phyloP scores from a whole-genome alignment of 92 coral and sea anemone genomes.

The Ricordea florida region DNA sequence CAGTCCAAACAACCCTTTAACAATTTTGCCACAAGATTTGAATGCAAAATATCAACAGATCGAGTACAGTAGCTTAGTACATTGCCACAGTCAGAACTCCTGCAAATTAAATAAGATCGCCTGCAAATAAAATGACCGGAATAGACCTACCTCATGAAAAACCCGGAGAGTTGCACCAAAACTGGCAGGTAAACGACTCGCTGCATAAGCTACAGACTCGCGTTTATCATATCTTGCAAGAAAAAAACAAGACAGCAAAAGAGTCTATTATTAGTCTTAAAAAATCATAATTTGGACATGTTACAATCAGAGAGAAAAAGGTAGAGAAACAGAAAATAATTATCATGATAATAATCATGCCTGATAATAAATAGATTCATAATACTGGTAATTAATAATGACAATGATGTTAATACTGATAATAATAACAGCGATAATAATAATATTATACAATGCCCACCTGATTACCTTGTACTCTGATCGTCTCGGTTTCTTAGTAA shows the following conservation, averaged over 20 bases:
- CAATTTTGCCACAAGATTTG: neutral
- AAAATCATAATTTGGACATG: neutral
- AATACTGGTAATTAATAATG: neutral
- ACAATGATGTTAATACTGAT: neutral
- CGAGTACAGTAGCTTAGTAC: neutral
- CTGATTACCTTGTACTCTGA: constrained; percentile 92
- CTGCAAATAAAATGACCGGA: no score
- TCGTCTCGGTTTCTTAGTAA: constrained; percentile 73
- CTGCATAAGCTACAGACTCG: constrained; percentile 90
- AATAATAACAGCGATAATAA: neutral
- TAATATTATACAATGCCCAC: constrained; percentile 13
- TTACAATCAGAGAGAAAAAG: neutral
- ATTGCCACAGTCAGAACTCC: neutral
- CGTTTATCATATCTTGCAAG: constrained; percentile 70
- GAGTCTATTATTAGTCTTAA: neutral
- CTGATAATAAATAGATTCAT: neutral
- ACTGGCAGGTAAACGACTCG: constrained; percentile 86
- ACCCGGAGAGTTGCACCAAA: constrained; percentile 93
- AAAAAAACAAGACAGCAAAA: neutral
- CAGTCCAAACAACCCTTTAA: neutral
- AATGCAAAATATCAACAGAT: neutral
- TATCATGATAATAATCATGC: neutral
- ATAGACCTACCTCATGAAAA: constrained; percentile 88
- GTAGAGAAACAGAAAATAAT: neutral
- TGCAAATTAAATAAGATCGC: no score